Evolutionary conservation across 2,888 invertebrate genomes (phyloP).

Genomic region (Pyrgus malvae): DNA sequence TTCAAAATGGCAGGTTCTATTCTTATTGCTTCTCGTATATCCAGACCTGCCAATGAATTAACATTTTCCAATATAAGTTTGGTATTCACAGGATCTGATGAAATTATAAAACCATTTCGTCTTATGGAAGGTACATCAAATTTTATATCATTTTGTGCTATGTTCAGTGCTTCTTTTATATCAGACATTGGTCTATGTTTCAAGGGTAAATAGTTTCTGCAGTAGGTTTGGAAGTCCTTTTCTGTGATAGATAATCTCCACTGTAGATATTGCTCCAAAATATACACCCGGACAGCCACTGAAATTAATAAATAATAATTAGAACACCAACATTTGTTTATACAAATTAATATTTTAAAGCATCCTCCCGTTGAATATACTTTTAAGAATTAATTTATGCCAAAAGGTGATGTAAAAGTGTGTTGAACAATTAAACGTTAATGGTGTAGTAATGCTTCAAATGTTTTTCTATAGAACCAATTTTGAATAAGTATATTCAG

Average conservation of each 20-base stretch:
- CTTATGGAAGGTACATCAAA: slow-evolving; percentile 76
- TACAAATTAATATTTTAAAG: no score
- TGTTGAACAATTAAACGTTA: no score
- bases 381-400: no score
- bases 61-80: slow-evolving; percentile 79
- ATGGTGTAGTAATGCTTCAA: no score
- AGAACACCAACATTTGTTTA: no score
- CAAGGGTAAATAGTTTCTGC: slow-evolving; percentile 61
- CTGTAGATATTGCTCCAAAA: slow-evolving; percentile 61
- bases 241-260: slow-evolving; percentile 59
- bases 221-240: slow-evolving; percentile 62
- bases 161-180: slow-evolving; percentile 77
- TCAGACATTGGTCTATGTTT: slow-evolving; percentile 68
- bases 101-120: slow-evolving; percentile 82
- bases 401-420: no score
- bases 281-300: slow-evolving; percentile 66
- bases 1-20: slow-evolving; percentile 84
- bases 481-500: no score
- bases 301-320: slow-evolving; percentile 37
- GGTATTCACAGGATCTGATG: slow-evolving; percentile 81
- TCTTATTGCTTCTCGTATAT: slow-evolving; percentile 78
- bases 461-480: no score
- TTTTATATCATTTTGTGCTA: slow-evolving; percentile 80
- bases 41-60: slow-evolving; percentile 74
- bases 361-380: no score